Evolutionary conservation across 2,113 vertebrate genomes (phyloP).

Genomic region (Bubo scandiacus): DNA sequence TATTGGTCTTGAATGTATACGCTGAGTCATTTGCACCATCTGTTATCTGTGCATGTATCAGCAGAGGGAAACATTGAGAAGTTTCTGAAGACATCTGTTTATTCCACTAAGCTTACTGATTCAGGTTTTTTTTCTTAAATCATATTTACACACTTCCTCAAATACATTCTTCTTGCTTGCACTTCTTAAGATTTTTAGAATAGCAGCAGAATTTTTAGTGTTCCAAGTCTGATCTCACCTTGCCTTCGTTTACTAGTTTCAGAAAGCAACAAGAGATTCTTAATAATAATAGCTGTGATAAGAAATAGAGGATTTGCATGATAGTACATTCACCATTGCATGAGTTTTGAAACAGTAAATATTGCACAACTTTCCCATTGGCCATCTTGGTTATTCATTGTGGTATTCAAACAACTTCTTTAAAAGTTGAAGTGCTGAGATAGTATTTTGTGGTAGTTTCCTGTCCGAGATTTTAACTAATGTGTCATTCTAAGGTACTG

Average conservation of each 20-base stretch:
- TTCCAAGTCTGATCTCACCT: not conserved
- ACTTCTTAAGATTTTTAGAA: not conserved
- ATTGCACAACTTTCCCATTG: not conserved
- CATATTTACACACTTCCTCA: not conserved
- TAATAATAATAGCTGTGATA: not conserved
- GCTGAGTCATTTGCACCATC: conserved; percentile 47
- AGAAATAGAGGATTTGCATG: not conserved
- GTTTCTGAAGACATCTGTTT: conserved; percentile 43
- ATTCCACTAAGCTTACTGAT: not conserved
- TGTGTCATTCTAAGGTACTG: not conserved
- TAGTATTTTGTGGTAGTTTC: not conserved
- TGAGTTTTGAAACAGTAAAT: not conserved
- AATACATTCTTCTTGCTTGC: not conserved
- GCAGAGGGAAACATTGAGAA: conserved; percentile 32
- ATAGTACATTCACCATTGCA: not conserved
- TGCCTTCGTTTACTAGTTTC: not conserved
- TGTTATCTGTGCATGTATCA: conserved; percentile 14
- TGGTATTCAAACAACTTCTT: not conserved
- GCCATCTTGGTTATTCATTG: not conserved
- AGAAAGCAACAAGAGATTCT: not conserved
- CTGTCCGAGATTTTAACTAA: not conserved
- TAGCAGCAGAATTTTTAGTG: not conserved
- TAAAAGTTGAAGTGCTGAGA: not conserved
- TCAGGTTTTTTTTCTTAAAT: not conserved
- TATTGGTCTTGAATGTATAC: conserved; percentile 40